Percentiles rank a stretch among this genome's conserved stretches.
Conservation (phyloP, 2,797 vertebrate species). For the Labroides dimidiatus region DNA sequence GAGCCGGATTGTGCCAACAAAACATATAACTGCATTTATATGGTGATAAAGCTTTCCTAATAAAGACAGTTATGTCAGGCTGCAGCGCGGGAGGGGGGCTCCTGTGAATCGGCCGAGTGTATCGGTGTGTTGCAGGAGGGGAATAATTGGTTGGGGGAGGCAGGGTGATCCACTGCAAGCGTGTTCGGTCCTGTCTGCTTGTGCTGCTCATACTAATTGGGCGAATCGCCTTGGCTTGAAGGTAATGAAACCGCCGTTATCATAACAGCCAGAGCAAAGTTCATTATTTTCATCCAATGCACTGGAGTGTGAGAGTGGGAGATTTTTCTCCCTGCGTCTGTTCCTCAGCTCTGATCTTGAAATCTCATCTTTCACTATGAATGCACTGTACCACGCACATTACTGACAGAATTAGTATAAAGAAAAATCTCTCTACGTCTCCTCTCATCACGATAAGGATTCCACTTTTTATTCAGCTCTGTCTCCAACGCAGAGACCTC, state of each 20-base stretch:
- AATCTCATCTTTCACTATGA: slow-evolving; percentile 22
- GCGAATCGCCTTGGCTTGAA: slow-evolving; percentile 68
- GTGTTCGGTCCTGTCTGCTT: slow-evolving; percentile 59
- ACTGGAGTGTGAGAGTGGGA: slow-evolving; percentile 45
- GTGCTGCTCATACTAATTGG: slow-evolving; percentile 80
- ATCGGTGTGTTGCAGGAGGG: slow-evolving; percentile 53
- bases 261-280: slow-evolving; percentile 67
- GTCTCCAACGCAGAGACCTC: not conserved
- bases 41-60: slow-evolving; percentile 58
- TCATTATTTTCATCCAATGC: slow-evolving; percentile 72
- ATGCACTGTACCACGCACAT: slow-evolving; percentile 9
- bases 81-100: slow-evolving; percentile 49
- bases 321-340: slow-evolving; percentile 12
- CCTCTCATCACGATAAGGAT: not conserved
- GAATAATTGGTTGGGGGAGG: slow-evolving; percentile 76
- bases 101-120: slow-evolving; percentile 50
- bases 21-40: slow-evolving; percentile 60
- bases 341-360: slow-evolving; percentile 32
- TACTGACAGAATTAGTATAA: slow-evolving; percentile 4
- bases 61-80: slow-evolving; percentile 52
- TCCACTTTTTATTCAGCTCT: not conserved
- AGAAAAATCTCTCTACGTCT: not conserved
- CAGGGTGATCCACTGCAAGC: slow-evolving; percentile 56
- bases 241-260: slow-evolving; percentile 75
- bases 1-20: slow-evolving; percentile 32